Conservation (phyloP, 2,797 vertebrate genomes). For the Antennarius maculatus region DNA sequence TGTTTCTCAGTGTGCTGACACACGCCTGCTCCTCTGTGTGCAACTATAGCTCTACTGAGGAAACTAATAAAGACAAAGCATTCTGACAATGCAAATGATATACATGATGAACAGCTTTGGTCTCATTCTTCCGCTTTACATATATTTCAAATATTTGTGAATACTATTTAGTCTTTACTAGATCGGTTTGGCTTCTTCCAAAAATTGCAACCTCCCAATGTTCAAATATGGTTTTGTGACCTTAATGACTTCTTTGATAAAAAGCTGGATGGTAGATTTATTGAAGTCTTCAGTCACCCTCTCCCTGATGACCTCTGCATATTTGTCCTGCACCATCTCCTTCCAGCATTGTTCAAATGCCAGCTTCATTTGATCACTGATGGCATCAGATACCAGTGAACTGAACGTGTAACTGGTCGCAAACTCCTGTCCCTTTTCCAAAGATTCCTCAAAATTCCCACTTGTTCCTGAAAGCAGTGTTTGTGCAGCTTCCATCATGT, state of each 20-base stretch:
- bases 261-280: slow-evolving; percentile 51
- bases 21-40: slow-evolving; percentile 29
- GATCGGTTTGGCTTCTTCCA: not conserved
- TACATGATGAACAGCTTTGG: not conserved
- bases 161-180: not conserved
- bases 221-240: slow-evolving; percentile 44
- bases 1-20: slow-evolving; percentile 41
- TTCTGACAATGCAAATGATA: slow-evolving; percentile 40
- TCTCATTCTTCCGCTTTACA: slow-evolving; percentile 17
- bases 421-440: slow-evolving; percentile 46
- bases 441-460: slow-evolving; percentile 19
- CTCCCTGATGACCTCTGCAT: slow-evolving; percentile 55
- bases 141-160: not conserved
- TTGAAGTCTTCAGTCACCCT: slow-evolving; percentile 65
- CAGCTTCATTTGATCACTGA: slow-evolving; percentile 35
- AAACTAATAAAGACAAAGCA: slow-evolving; percentile 67
- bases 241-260: slow-evolving; percentile 39
- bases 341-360: slow-evolving; percentile 59
- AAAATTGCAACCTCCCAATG: slow-evolving; percentile 57
- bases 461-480: slow-evolving; percentile 31
- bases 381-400: slow-evolving; percentile 15
- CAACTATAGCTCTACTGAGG: slow-evolving; percentile 43
- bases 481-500: slow-evolving; percentile 24
- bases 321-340: slow-evolving; percentile 57
- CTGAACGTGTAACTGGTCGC: slow-evolving; percentile 30